Percentiles rank a stretch among this genome's conserved stretches.
phyloP scores from a whole-genome alignment of 2,797 vertebrate genomes.

The Mormyrus hasselquistii region DNA sequence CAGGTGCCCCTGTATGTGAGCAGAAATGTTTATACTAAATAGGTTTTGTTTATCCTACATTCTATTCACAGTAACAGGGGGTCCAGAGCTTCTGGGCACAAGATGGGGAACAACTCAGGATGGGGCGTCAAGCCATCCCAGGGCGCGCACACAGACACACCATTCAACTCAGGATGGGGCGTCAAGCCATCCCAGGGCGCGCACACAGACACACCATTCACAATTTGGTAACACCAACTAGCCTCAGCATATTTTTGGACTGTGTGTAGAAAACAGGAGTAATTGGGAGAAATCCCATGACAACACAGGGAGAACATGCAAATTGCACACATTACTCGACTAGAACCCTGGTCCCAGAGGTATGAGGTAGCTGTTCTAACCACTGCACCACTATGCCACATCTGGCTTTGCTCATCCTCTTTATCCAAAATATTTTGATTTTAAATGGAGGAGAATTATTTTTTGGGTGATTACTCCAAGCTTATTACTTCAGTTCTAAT shows the following conservation, averaged over 20 bases:
- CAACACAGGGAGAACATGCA: neutral
- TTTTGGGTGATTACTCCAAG: neutral
- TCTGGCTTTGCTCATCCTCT: neutral
- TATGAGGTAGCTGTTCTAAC: neutral
- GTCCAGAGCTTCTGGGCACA: neutral
- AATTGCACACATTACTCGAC: neutral
- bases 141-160: too few species aligned
- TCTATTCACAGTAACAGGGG: neutral
- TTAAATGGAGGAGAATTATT: neutral
- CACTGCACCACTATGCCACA: neutral
- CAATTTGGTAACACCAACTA: neutral
- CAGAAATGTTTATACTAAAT: neutral
- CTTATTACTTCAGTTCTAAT: neutral
- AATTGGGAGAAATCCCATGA: neutral
- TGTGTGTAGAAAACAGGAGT: neutral
- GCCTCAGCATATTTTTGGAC: neutral
- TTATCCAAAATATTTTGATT: neutral
- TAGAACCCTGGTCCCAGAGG: neutral
- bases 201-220: neutral
- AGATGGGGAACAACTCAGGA: neutral
- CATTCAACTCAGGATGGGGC: too few species aligned
- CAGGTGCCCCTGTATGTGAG: neutral
- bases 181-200: too few species aligned
- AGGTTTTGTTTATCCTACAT: neutral
- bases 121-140: too few species aligned